A percentile compares a stretch with the other conserved stretches of the same genome.
Evolutionary conservation across 1,140 invertebrate genomes (phyloP).

Genomic region (Parasteatoda tepidariorum): DNA sequence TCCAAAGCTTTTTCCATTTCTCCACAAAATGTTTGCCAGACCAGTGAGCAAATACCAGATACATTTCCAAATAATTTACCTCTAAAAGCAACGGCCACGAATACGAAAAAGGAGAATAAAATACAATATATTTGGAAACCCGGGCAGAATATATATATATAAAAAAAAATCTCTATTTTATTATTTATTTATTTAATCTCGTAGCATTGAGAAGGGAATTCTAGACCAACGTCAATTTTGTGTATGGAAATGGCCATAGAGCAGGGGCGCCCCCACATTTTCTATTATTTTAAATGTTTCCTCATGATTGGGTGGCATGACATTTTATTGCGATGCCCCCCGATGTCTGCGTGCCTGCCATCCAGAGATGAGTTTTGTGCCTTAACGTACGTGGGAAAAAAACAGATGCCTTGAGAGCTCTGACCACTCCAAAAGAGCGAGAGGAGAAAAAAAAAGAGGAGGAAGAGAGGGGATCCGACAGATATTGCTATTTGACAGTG

Average conservation of each 20-base stretch:
- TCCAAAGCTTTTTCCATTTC: no score
- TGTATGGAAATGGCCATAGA: conserved; percentile 52
- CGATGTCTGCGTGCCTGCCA: conserved; percentile 54
- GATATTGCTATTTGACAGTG: conserved; percentile 60
- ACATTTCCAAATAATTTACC: no score
- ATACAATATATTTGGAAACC: neutral
- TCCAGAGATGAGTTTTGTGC: conserved; percentile 54
- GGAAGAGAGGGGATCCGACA: conserved; percentile 33
- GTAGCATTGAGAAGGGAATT: conserved; percentile 6
- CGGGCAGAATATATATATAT: neutral
- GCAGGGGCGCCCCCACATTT: conserved; percentile 11
- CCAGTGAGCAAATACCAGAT: no score
- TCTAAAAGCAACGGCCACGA: no score
- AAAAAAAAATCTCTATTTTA: conserved; percentile 26
- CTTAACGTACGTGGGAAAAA: conserved; percentile 59
- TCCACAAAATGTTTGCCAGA: no score
- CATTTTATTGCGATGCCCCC: conserved; percentile 56
- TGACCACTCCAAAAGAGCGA: neutral
- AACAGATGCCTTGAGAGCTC: conserved; percentile 55
- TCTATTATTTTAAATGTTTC: conserved; percentile 61
- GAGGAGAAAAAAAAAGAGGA: conserved; percentile 44
- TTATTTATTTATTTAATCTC: conserved; percentile 59
- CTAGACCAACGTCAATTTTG: conserved; percentile 49
- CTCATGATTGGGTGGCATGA: conserved; percentile 57
- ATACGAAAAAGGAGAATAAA: neutral